Percentiles rank a stretch among this genome's conserved stretches.
Evolutionary conservation across 2,888 invertebrate genomes (phyloP).

Genomic region (Orthonychiurus folsomi): DNA sequence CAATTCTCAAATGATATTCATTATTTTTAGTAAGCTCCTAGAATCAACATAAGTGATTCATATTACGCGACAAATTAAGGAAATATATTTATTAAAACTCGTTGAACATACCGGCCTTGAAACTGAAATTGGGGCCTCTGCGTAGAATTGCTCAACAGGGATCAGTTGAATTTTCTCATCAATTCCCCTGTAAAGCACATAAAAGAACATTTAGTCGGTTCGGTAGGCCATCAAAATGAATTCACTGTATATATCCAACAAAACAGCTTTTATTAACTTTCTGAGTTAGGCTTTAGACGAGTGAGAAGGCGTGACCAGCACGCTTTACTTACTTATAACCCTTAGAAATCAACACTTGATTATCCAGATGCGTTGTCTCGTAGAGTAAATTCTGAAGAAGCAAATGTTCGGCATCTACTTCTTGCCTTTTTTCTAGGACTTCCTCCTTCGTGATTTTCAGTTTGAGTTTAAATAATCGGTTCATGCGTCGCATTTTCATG

Average conservation of each 20-base stretch:
- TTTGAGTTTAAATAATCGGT: conserved; percentile 32
- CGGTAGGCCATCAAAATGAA: not conserved
- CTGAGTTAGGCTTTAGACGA: not conserved
- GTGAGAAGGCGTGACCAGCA: not conserved
- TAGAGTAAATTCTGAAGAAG: conserved; percentile 87
- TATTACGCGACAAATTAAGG: not conserved
- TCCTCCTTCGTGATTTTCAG: conserved; percentile 34
- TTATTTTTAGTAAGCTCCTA: conserved; percentile 60
- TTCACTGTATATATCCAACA: not conserved
- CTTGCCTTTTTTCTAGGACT: conserved; percentile 46
- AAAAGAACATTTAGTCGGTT: not conserved
- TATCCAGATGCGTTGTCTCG: conserved; percentile 84
- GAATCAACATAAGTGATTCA: not conserved
- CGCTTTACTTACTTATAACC: conserved; percentile 63
- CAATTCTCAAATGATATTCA: conserved; percentile 70
- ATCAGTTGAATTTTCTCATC: conserved; percentile 88
- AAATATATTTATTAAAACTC: conserved; percentile 24
- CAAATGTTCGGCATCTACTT: conserved; percentile 80
- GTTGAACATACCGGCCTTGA: conserved; percentile 61
- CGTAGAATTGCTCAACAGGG: conserved; percentile 70
- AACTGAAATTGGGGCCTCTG: conserved; percentile 63
- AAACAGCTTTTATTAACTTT: not conserved
- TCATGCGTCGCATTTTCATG: conserved; percentile 25
- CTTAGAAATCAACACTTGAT: conserved; percentile 88
- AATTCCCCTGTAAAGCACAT: conserved; percentile 57